Conservation (phyloP, 2,113 vertebrate genomes). For the Copsychus sechellarum region DNA sequence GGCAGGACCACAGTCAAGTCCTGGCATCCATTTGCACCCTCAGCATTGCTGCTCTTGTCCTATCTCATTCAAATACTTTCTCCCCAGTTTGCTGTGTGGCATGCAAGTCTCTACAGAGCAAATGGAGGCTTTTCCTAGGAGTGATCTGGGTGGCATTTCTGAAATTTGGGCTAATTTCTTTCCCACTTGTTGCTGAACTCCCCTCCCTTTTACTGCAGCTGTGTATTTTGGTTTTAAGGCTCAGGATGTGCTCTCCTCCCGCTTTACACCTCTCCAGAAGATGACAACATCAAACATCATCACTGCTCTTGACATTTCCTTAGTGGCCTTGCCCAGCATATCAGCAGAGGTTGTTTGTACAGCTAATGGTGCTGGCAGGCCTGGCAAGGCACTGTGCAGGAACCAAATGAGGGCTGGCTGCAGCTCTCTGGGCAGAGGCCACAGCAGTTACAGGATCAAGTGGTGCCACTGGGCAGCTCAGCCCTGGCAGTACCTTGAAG, state of each 20-base stretch:
- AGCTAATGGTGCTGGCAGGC: not conserved
- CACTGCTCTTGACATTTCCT: not conserved
- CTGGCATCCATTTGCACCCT: not conserved
- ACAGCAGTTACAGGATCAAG: not conserved
- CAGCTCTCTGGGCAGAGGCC: not conserved
- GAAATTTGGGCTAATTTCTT: not conserved
- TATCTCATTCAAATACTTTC: not conserved
- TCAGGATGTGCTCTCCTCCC: not conserved
- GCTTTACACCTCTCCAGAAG: not conserved
- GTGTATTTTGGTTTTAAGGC: not conserved
- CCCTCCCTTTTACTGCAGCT: not conserved
- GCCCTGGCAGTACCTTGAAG: not conserved
- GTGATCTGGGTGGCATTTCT: not conserved
- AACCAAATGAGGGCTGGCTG: not conserved
- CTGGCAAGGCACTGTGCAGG: accelerated
- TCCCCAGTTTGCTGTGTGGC: not conserved
- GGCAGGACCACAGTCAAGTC: not conserved
- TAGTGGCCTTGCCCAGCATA: not conserved
- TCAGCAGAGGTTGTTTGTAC: not conserved
- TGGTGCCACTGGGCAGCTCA: not conserved
- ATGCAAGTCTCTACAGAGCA: accelerated
- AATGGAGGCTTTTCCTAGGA: not conserved
- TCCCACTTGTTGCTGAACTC: not conserved
- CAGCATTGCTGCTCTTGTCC: accelerated
- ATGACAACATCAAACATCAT: not conserved